phyloP scores from a whole-genome alignment of 2,888 invertebrate species.

The Aquatica leii region DNA sequence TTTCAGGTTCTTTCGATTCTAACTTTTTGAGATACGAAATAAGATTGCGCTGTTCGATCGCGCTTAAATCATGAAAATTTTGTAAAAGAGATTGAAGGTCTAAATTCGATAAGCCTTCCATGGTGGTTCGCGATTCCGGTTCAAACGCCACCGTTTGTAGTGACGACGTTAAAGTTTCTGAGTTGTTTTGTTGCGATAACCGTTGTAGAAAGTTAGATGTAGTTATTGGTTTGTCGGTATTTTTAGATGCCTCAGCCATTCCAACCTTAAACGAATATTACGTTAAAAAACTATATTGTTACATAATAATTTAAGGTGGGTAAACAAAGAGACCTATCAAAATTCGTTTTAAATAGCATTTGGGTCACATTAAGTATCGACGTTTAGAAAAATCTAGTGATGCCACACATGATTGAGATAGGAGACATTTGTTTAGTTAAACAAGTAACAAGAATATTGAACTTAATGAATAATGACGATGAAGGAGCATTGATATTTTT shows the following conservation, averaged over 20 bases:
- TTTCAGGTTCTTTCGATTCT: conserved; percentile 76
- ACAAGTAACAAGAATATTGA: no score
- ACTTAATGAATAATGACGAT: no score
- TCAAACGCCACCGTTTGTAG: conserved; percentile 29
- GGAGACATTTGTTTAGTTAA: no score
- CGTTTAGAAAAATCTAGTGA: no score
- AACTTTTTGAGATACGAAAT: conserved; percentile 84
- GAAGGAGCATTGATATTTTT: no score
- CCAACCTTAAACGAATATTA: conserved; percentile 62
- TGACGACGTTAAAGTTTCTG: conserved; percentile 7
- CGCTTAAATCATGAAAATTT: conserved; percentile 81
- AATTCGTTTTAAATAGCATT: no score
- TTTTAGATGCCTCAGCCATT: conserved; percentile 70
- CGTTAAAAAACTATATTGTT: neutral
- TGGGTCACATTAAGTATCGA: no score
- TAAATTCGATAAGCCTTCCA: conserved; percentile 81
- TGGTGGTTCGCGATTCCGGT: conserved; percentile 50
- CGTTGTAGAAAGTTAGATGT: conserved; percentile 63
- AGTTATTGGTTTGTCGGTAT: conserved; percentile 63
- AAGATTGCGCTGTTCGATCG: conserved; percentile 83
- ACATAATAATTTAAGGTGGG: neutral
- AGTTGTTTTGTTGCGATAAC: conserved; percentile 43
- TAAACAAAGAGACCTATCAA: no score
- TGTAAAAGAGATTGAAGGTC: conserved; percentile 82
- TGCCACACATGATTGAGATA: no score